phyloP scores from a whole-genome alignment of 1,140 invertebrate species.

The Trichonephila clavipes region DNA sequence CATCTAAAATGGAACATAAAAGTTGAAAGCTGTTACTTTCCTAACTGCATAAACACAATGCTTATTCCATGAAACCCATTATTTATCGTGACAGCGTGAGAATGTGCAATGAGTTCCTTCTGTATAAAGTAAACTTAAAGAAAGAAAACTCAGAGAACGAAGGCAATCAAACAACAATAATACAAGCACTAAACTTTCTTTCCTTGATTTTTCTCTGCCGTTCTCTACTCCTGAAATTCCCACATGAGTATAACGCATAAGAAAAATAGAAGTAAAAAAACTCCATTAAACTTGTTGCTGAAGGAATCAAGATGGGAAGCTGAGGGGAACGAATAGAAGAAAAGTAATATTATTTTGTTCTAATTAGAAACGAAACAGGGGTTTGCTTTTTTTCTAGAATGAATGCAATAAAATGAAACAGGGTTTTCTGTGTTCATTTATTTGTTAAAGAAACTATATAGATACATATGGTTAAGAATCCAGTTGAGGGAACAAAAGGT shows the following conservation, averaged over 20 bases:
- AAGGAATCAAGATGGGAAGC: neutral
- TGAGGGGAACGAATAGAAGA: neutral
- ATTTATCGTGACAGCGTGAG: conserved; percentile 62
- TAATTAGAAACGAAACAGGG: conserved; percentile 45
- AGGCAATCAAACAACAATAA: conserved; percentile 70
- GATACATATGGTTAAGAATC: no score
- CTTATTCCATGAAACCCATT: conserved; percentile 46
- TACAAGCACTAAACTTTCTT: conserved; percentile 60
- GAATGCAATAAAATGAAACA: neutral
- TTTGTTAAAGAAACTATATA: neutral
- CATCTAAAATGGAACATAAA: conserved; percentile 16
- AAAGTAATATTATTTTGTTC: conserved; percentile 11
- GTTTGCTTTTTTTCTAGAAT: neutral
- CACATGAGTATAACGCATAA: conserved; percentile 30
- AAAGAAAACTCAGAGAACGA: neutral
- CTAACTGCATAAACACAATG: conserved; percentile 23
- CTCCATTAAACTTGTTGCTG: conserved; percentile 62
- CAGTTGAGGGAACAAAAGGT: no score
- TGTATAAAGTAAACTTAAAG: conserved; percentile 13
- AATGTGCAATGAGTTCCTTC: neutral
- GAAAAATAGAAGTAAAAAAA: neutral
- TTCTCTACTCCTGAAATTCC: conserved; percentile 23
- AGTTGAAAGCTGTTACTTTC: conserved; percentile 29
- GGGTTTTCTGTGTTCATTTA: neutral
- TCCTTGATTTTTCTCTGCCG: neutral